A percentile compares a stretch with the other conserved stretches of the same genome.
Evolutionary conservation across 2,888 invertebrate species (phyloP).

Genomic region (Linnaemya vulpina): DNA sequence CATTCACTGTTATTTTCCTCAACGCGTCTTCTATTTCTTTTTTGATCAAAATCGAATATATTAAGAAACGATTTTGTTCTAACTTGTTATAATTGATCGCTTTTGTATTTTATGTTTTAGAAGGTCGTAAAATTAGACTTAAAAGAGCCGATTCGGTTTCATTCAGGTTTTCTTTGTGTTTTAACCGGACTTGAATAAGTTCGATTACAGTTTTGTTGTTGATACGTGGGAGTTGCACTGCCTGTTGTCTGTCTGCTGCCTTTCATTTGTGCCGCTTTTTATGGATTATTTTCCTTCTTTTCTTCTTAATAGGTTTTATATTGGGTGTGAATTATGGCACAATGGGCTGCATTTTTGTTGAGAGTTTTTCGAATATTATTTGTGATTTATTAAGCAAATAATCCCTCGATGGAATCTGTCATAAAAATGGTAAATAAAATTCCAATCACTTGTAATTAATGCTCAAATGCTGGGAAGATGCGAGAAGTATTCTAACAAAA

Average conservation of each 20-base stretch:
- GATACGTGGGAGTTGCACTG: conserved; percentile 70
- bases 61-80: not conserved
- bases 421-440: not conserved
- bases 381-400: conserved; percentile 41
- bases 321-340: conserved; percentile 73
- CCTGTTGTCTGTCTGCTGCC: conserved; percentile 61
- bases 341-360: not conserved
- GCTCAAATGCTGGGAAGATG: too few relatives aligned
- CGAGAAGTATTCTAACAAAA: too few relatives aligned
- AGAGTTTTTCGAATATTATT: not conserved
- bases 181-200: conserved; percentile 62
- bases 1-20: not conserved
- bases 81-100: not conserved
- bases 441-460: not conserved
- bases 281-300: conserved; percentile 52
- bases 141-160: not conserved
- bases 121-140: not conserved
- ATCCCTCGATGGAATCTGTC: not conserved
- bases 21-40: not conserved
- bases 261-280: conserved; percentile 78
- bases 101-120: not conserved
- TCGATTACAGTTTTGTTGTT: conserved; percentile 57
- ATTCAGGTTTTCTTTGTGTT: conserved; percentile 22
- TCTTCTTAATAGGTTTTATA: conserved; percentile 64
- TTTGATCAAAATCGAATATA: conserved; percentile 2